Evolutionary conservation across 2,888 invertebrate genomes (phyloP), one percentile per base, ranked within the genome.

Genomic region (Odontomyia ornata): DNA sequence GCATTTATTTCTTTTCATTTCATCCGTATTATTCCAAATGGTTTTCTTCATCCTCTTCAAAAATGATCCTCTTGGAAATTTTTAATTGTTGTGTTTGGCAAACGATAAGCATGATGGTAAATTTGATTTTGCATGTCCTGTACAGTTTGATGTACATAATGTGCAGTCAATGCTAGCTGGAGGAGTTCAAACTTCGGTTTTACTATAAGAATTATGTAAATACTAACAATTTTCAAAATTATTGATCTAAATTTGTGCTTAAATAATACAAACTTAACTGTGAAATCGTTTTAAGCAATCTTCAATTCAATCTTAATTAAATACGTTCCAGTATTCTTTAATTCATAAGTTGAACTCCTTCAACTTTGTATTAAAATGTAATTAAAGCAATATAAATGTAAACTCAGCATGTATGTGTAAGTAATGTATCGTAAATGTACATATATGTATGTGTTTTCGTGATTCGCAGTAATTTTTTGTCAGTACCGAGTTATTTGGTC

Each of bases 41-140:
- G 23, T 46, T 69, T 69, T 46, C 25, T 46, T 18, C 25, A 47
- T 47, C 69, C 69, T 47, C 69, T 25, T 46, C 25, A 27, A 47
- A 69, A 69, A 69, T 46, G 69, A 69, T 69, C 69, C 69, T 69
- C 25, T 30, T 23, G 15, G 69, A 69, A 36, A n/a, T 18, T 65
- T n/a, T 36, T 36, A 13, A n/a, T 36, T 30, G 11, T 65, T 30
- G n/a, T 43, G 65, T 43, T 65, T 43, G 43, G 43, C 43, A 13
- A 47, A 43, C n/a, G 47, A 25, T 13, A 47, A 47, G 69, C 69
- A 69, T 69, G 69, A 21, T 65, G n/a, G 36, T 65, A 36, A 65
- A 65, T 65, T 65, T 69, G 69, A 69, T 46, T 13, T 25, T 69
- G 69, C 69, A 69, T 46, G 69, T 69, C 28, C 28, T 60, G 1